Percentiles rank a stretch among this genome's conserved stretches.
These are phyloP conservation scores for Macrobrachium nipponense DNA, from an alignment of 1,140 invertebrate genomes.

Conservation along the genomic window DNA sequence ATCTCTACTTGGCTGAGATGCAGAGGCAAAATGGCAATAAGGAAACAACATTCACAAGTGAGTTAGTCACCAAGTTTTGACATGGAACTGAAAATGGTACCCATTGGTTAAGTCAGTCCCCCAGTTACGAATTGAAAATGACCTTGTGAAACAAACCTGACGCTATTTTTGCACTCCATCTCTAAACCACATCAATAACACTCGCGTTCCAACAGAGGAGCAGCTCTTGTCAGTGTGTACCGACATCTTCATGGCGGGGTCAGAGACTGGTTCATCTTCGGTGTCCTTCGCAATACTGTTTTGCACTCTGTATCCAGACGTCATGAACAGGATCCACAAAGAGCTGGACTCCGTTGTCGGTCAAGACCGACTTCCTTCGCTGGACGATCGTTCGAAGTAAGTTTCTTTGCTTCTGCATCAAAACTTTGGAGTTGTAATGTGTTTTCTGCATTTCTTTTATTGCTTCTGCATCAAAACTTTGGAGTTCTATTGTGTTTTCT, in stretches of 20 bases:
- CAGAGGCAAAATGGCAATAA: slow-evolving; percentile 40
- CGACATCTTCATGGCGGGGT: slow-evolving; percentile 74
- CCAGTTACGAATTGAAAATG: not conserved
- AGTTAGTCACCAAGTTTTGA: too few species aligned
- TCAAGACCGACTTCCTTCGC: slow-evolving; percentile 77
- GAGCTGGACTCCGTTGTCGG: slow-evolving; percentile 90
- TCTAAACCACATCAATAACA: not conserved
- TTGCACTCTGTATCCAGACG: slow-evolving; percentile 85
- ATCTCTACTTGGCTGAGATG: slow-evolving; percentile 68
- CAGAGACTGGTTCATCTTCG: slow-evolving; percentile 48
- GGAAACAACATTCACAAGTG: slow-evolving; percentile 54
- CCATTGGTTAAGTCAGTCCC: too few species aligned
- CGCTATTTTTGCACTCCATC: not conserved
- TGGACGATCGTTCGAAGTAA: slow-evolving; percentile 84
- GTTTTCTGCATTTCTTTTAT: slow-evolving; percentile 70
- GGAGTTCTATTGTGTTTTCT: too few species aligned
- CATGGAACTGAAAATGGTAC: too few species aligned
- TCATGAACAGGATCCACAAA: slow-evolving; percentile 84
- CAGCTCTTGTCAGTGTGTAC: slow-evolving; percentile 62
- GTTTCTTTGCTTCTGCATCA: slow-evolving; percentile 85
- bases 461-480: slow-evolving; percentile 65
- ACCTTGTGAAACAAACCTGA: too few species aligned
- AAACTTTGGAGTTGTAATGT: slow-evolving; percentile 69
- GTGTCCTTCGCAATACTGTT: slow-evolving; percentile 49
- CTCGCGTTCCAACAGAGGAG: slow-evolving; percentile 40